phyloP scores from a whole-genome alignment of 2,888 invertebrate genomes.

The Epiblema foenella region DNA sequence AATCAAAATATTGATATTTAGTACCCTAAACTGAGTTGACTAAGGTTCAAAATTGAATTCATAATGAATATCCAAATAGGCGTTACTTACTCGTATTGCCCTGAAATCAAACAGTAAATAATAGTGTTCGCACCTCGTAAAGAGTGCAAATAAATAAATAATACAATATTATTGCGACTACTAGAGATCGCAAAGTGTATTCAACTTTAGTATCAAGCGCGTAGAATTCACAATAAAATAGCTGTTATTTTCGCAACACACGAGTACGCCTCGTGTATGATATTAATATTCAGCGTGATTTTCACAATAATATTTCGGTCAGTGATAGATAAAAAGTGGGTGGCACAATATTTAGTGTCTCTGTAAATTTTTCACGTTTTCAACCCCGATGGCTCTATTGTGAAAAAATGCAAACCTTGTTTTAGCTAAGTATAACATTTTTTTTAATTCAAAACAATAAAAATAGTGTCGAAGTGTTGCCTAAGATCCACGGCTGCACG shows the following conservation, averaged over 20 bases:
- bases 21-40: neutral
- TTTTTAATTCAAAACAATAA: too few species aligned
- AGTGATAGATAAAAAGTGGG: neutral
- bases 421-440: too few species aligned
- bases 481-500: neutral
- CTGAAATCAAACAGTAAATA: constrained; percentile 31
- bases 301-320: neutral
- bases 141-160: constrained; percentile 23
- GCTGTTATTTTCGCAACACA: neutral
- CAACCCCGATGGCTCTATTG: too few species aligned
- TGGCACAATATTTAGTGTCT: neutral
- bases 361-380: too few species aligned
- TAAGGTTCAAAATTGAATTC: neutral
- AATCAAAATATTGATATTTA: neutral
- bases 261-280: too few species aligned
- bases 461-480: too few species aligned
- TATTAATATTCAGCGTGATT: neutral
- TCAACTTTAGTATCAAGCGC: neutral
- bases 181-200: neutral
- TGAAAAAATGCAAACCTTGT: too few species aligned
- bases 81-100: neutral
- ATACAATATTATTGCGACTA: constrained; percentile 1
- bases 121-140: constrained; percentile 27
- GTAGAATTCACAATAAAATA: neutral
- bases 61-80: neutral